Evolutionary conservation across 2,888 invertebrate species (phyloP), one percentile per base, ranked within the genome.

Genomic region (Dolichopus griseipennis): DNA sequence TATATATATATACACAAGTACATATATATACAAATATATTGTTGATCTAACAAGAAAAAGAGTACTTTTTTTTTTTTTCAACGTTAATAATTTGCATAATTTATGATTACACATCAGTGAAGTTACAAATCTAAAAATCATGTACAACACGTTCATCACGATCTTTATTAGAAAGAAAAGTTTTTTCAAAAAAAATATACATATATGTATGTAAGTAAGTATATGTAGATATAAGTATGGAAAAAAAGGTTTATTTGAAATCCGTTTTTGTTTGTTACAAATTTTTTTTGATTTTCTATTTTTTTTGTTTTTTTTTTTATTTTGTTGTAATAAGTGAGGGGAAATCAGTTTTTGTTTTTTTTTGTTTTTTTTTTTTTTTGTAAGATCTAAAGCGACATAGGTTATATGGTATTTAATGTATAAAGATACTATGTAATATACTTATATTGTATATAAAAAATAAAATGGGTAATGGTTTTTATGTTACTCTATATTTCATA

Each of bases 11-110:
- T 41, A 41, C 1, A 12, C 2, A 12, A 6, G 15, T 41, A 41
- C 37, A 8, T 27, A 5, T 27, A 27, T 27, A 2, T 27, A 27
- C 27, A 27, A 27, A 27, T 52, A 52, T 52, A 27, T 27, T 27
- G 27, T 27, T 27, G 27, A 27, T 27, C 12, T 41, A 41, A 41
- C 41, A 41, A 41, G 52, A 52, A 52, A n/a, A 52, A 52, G 18
- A 52, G 52, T 6, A 52, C n/a, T n/a, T n/a, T n/a, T n/a, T n/a
- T n/a, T n/a, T n/a, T n/a, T 52, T 52, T 52, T 27, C 18, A 52
- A 52, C 52, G 52, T 52, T 52, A 52, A 52, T 18, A 52, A 52
- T 52, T 52, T 52, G 52, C 52, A 52, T 52, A 52, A 52, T 52
- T 52, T 52, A 52, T 52, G 18, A 18, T 52, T 52, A 52, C 52